Percentiles rank a stretch among this genome's conserved stretches.
Evolutionary conservation across 1,140 invertebrate genomes (phyloP).

Genomic region (Drosophila insularis): DNA sequence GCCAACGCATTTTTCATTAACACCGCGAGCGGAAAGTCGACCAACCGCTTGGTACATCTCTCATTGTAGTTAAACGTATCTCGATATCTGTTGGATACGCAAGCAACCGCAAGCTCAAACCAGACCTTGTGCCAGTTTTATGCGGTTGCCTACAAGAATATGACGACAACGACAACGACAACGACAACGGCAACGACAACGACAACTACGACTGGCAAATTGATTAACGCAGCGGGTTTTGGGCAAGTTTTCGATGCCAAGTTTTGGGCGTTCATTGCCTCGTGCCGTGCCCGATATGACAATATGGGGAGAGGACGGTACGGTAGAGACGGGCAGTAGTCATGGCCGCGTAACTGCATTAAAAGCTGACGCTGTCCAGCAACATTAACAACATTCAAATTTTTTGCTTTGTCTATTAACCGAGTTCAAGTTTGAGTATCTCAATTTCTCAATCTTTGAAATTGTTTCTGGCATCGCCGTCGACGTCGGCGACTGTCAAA

Average conservation of each 20-base stretch:
- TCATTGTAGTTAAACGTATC: slow-evolving; percentile 32
- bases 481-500: slow-evolving; percentile 44
- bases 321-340: slow-evolving; percentile 33
- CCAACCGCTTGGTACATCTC: slow-evolving; percentile 70
- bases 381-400: slow-evolving; percentile 53
- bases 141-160: slow-evolving; percentile 1
- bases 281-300: slow-evolving; percentile 27
- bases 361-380: slow-evolving; percentile 31
- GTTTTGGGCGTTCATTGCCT: slow-evolving; percentile 70
- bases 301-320: not conserved
- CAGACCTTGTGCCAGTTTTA: slow-evolving; percentile 78
- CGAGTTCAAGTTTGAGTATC: slow-evolving; percentile 77
- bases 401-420: slow-evolving; percentile 74
- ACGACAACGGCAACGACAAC: not conserved
- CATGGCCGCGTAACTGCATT: slow-evolving; percentile 58
- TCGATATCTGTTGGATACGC: slow-evolving; percentile 48
- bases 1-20: slow-evolving; percentile 75
- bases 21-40: slow-evolving; percentile 56
- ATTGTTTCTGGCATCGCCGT: slow-evolving; percentile 37
- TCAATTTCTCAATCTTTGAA: slow-evolving; percentile 70
- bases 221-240: slow-evolving; percentile 79
- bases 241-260: slow-evolving; percentile 50
- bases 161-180: slow-evolving; percentile 14
- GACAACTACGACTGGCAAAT: slow-evolving; percentile 52
- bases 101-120: slow-evolving; percentile 58